Evolutionary conservation across 2,797 vertebrate species (phyloP).

Genomic region (Dendrocincla tyrannina): DNA sequence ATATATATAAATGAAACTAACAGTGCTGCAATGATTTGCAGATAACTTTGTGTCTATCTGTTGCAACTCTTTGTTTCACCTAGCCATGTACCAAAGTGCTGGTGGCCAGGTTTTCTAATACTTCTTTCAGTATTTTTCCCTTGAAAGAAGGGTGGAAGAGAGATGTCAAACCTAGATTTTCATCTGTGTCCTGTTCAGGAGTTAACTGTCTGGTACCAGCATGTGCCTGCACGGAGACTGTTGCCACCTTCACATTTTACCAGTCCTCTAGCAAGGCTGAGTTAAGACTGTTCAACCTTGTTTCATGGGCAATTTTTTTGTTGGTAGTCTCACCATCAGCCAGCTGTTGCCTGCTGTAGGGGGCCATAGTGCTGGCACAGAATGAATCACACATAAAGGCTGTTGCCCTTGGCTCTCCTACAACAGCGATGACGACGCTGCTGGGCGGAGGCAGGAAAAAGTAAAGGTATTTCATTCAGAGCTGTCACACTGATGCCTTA

Average conservation of each 20-base stretch:
- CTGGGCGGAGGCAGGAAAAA: background rate
- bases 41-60: background rate
- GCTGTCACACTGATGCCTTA: background rate
- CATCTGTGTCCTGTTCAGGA: background rate
- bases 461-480: background rate
- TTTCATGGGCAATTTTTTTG: background rate
- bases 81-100: background rate
- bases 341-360: background rate
- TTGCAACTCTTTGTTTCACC: background rate
- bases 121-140: background rate
- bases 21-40: background rate
- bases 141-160: background rate
- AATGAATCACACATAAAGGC: background rate
- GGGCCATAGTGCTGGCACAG: background rate
- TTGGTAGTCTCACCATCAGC: background rate
- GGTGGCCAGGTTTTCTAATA: background rate
- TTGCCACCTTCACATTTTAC: background rate
- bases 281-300: background rate
- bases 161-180: background rate
- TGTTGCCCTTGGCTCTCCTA: background rate
- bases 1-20: background rate
- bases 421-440: background rate
- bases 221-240: background rate
- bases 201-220: background rate
- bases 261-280: background rate